A percentile compares a stretch with the other conserved stretches of the same genome.
phyloP scores from a whole-genome alignment of 1,140 invertebrate species.

The Calliphora vicina region DNA sequence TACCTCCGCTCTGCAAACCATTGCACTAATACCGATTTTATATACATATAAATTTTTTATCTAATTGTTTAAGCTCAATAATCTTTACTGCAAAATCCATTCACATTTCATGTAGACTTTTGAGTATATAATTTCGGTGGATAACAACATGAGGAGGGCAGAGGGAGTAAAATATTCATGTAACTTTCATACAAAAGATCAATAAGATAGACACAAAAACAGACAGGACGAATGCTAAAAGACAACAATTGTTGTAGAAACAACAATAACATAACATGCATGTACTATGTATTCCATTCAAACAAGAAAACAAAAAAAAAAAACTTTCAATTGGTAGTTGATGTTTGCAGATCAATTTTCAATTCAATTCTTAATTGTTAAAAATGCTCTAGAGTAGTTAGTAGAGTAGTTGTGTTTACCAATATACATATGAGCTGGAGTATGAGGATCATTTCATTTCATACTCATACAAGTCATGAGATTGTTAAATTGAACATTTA shows the following conservation, averaged over 20 bases:
- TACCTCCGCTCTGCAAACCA: not conserved
- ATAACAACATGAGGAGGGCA: not conserved
- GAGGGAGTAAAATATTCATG: constrained; percentile 1
- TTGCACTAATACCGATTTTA: not conserved
- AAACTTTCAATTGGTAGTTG: constrained; percentile 4
- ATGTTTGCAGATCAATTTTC: constrained; percentile 31
- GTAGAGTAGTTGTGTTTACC: too few relatives aligned
- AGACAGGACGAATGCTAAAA: not conserved
- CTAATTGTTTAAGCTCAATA: constrained; percentile 30
- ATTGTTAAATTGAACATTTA: constrained; percentile 16
- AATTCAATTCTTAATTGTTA: not conserved
- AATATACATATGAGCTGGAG: too few relatives aligned
- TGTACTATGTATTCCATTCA: too few relatives aligned
- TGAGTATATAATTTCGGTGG: not conserved
- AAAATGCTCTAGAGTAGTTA: not conserved
- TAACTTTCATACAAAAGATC: constrained; percentile 30
- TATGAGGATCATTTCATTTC: too few relatives aligned
- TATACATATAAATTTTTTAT: constrained; percentile 20
- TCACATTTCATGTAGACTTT: constrained; percentile 29
- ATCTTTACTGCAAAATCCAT: constrained; percentile 23
- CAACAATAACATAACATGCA: not conserved
- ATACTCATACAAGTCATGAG: not conserved
- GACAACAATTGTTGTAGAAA: constrained; percentile 3
- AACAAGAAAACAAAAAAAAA: not conserved
- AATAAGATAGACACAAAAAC: constrained; percentile 24